Conservation (phyloP, 2,888 invertebrate genomes). For the Epinotia demarniana region DNA sequence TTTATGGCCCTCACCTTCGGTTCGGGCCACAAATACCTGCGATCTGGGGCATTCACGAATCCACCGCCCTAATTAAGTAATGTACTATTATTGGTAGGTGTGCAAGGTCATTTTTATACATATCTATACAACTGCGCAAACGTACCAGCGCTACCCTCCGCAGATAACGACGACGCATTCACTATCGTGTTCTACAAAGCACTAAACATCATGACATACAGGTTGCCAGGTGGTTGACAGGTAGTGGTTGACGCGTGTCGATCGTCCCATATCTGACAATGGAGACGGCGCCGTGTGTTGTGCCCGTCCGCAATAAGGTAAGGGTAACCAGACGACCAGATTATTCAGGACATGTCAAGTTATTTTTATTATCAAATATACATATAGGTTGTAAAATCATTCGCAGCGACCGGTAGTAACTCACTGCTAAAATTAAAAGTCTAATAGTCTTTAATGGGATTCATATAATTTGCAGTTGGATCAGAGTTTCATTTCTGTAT, state of each 20-base stretch:
- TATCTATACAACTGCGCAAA: not conserved
- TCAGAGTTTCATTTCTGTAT: too few relatives aligned
- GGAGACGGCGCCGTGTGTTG: not conserved
- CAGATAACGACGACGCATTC: not conserved
- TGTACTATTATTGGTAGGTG: too few relatives aligned
- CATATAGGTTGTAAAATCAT: too few relatives aligned
- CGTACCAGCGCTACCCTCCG: not conserved
- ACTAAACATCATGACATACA: conserved; percentile 54
- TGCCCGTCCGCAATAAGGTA: not conserved
- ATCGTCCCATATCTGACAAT: conserved; percentile 36
- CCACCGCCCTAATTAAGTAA: too few relatives aligned
- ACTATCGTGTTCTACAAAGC: conserved; percentile 45
- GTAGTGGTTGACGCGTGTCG: conserved; percentile 50
- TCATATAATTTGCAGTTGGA: too few relatives aligned
- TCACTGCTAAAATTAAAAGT: too few relatives aligned
- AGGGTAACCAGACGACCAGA: not conserved
- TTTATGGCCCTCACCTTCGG: too few relatives aligned
- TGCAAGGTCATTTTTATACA: not conserved
- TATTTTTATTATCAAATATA: not conserved
- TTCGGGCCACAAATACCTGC: too few relatives aligned
- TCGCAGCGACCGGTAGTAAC: too few relatives aligned
- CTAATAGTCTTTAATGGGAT: too few relatives aligned
- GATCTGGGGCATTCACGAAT: too few relatives aligned
- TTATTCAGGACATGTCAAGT: not conserved
- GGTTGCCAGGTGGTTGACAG: too few relatives aligned